Conservation (phyloP, 2,113 vertebrate genomes). For the Herpetotheres cachinnans region DNA sequence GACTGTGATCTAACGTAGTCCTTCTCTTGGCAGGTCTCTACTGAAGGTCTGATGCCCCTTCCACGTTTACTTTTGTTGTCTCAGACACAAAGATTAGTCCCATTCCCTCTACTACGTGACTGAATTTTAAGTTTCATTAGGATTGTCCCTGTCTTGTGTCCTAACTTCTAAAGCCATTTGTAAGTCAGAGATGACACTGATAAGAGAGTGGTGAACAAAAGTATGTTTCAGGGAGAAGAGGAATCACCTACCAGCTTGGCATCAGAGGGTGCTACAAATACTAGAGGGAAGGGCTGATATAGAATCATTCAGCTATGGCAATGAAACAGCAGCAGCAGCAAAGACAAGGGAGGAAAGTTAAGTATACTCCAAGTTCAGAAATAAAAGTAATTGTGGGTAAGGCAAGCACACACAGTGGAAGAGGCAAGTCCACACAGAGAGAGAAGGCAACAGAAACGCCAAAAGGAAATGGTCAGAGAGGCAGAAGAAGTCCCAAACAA, state of each 20-base stretch:
- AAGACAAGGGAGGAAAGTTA: background rate
- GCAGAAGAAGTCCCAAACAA: background rate
- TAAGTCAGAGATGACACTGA: background rate
- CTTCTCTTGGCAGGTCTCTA: background rate
- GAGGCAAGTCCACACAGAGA: background rate
- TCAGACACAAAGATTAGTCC: background rate
- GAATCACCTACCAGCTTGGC: background rate
- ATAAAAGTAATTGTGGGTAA: background rate
- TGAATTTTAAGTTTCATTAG: background rate
- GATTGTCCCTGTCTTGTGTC: background rate
- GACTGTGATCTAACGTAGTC: background rate
- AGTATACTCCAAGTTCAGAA: background rate
- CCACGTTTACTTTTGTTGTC: background rate
- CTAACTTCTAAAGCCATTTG: background rate
- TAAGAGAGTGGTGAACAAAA: background rate
- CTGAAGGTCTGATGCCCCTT: background rate
- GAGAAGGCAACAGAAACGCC: background rate
- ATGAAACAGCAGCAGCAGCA: background rate
- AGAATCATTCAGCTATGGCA: background rate
- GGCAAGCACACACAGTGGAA: background rate
- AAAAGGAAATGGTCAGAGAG: background rate
- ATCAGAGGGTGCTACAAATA: background rate
- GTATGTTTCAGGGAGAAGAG: background rate
- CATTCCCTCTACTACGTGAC: background rate
- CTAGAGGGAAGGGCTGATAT: background rate